These are phyloP conservation scores for Rhineura floridana DNA, from an alignment of 2,113 vertebrate genomes.

Conservation along the genomic window DNA sequence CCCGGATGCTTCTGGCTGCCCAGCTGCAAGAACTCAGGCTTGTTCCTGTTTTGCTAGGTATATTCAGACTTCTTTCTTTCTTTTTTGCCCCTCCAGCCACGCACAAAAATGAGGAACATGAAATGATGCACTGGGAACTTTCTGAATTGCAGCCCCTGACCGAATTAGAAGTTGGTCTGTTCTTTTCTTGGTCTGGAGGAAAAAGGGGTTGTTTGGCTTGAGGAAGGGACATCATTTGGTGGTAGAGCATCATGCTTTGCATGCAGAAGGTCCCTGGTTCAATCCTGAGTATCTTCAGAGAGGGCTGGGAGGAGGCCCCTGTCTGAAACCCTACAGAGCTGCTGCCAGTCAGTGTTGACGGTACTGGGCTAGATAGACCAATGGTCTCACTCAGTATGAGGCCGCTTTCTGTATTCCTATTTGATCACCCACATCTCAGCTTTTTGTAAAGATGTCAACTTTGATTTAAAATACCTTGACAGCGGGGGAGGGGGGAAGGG, in stretches of 20 bases:
- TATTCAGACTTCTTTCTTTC: background rate
- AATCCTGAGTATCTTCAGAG: too few species aligned
- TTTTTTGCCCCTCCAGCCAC: background rate
- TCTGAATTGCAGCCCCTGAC: background rate
- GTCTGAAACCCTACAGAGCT: too few species aligned
- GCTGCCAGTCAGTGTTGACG: too few species aligned
- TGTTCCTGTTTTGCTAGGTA: background rate
- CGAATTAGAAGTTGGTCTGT: background rate
- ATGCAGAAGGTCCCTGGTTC: too few species aligned
- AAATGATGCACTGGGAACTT: background rate
- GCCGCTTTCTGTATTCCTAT: too few species aligned
- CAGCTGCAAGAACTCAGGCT: background rate
- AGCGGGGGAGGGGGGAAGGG: too few species aligned
- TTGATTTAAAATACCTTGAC: background rate
- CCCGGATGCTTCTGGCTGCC: background rate
- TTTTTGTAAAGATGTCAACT: background rate
- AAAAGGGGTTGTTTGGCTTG: too few species aligned
- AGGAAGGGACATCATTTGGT: too few species aligned
- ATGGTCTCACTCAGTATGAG: too few species aligned
- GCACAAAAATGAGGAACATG: background rate
- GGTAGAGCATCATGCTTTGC: too few species aligned
- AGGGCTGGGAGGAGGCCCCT: too few species aligned
- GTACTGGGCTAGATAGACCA: too few species aligned
- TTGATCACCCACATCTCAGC: background rate
- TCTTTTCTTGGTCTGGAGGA: background rate